Conservation (phyloP, 2,888 invertebrate genomes). For the Hypena proboscidalis region DNA sequence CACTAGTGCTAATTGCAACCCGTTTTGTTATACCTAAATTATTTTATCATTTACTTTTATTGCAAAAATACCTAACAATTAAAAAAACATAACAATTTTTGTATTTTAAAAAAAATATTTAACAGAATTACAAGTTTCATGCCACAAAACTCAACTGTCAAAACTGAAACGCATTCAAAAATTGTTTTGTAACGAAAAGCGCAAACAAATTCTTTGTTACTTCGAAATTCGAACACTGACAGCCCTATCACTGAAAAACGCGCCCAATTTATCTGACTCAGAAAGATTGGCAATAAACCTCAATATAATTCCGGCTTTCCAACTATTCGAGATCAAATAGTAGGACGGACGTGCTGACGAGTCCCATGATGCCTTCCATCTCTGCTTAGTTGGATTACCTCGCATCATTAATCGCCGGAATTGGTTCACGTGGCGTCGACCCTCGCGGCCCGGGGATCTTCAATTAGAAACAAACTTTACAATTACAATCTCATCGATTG, state of each 20-base stretch:
- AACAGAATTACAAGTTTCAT: no score
- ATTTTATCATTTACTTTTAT: no score
- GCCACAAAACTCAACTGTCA: no score
- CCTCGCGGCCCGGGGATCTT: constrained; percentile 66
- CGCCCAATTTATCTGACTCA: constrained; percentile 13
- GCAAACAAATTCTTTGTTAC: background rate
- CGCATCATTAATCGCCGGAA: constrained; percentile 81
- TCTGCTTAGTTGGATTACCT: constrained; percentile 80
- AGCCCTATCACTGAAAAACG: constrained; percentile 13
- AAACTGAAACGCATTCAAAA: background rate
- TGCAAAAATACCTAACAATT: no score
- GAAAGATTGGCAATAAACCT: constrained; percentile 20
- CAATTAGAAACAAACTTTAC: constrained; percentile 77
- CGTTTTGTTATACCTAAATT: no score
- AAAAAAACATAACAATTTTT: no score
- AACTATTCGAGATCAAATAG: constrained; percentile 63
- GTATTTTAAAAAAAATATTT: no score
- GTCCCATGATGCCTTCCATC: constrained; percentile 66
- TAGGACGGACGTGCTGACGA: constrained; percentile 63
- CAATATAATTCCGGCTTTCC: constrained; percentile 23
- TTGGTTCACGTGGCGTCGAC: constrained; percentile 67
- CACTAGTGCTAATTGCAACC: no score
- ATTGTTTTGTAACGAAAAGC: background rate
- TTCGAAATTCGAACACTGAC: constrained; percentile 1
- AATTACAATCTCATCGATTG: constrained; percentile 72